A percentile compares a stretch with the other conserved stretches of the same genome.
phyloP scores from a whole-genome alignment of 37 sponge, comb jelly and placozoan species.

The Beroe ovata region DNA sequence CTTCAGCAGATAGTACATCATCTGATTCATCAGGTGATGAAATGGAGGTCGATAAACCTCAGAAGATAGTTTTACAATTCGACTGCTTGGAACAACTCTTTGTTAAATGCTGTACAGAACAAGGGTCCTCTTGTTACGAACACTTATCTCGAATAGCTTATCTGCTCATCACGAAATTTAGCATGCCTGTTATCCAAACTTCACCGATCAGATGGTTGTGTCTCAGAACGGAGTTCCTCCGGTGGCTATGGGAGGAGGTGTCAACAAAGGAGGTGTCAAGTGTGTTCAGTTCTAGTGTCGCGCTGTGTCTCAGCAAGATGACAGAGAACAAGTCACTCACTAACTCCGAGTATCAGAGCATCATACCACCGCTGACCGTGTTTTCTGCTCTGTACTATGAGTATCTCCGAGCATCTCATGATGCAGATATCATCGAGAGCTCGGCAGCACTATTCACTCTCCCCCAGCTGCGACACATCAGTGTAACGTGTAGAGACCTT shows the following conservation, averaged over 20 bases:
- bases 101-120: not conserved
- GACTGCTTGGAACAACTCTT: constrained; percentile 3
- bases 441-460: not conserved
- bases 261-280: not conserved
- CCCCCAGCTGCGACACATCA: not conserved
- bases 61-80: not conserved
- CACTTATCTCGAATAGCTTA: not conserved
- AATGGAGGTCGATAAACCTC: constrained; percentile 9
- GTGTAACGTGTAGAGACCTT: not conserved
- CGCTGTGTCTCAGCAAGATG: not conserved
- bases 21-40: constrained; percentile 36
- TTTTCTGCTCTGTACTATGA: not conserved
- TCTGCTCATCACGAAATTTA: constrained; percentile 16
- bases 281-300: not conserved
- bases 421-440: constrained; percentile 32
- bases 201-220: constrained; percentile 20
- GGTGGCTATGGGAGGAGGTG: constrained; percentile 3
- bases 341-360: constrained; percentile 16
- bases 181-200: constrained; percentile 25
- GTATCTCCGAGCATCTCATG: constrained; percentile 17
- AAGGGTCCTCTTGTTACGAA: not conserved
- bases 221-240: not conserved
- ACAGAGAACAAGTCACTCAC: constrained; percentile 19
- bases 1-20: not conserved
- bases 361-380: constrained; percentile 28